Evolutionary conservation across 2,888 invertebrate genomes (phyloP), one percentile per base, ranked within the genome.

Genomic region (Troides helena): DNA sequence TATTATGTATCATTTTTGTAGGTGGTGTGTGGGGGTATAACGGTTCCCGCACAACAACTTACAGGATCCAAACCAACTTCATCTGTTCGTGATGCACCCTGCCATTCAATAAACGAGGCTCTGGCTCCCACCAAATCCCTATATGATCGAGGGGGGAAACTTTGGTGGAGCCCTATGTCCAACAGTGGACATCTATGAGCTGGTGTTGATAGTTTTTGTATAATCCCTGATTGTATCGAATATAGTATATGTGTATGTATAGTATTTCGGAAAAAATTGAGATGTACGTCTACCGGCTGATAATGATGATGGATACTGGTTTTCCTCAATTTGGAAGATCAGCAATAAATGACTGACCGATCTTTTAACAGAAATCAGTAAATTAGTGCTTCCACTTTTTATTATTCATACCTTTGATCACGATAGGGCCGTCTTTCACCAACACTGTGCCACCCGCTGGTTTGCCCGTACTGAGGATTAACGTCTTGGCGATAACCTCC

Each of bases 371-470:
- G 3, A 4, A 14, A 1, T 0, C 46, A 46, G 14, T 46, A 46
- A 8, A 46, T 46, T 46, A 46, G 14, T 46, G 10, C 46, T 46
- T 14, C 14, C 10, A 46, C 46, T 46, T 10, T 53, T n/a, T 53
- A 53, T 6, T 6, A 12, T n/a, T 53, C n/a, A 53, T 69, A 90
- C 87, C 89, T 92, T 77, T 92, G 88, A 76, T 93, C 93, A 69
- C 92, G 85, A 72, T 92, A 92, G 18, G 91, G 90, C 68, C 91
- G 78, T 58, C 90, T 79, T 63, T 88, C 90, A 0, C 89, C 89
- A 0, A 90, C 90, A 63, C 84, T 89, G 6, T 85, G 85, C 92
- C 92, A 91, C 2, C 91, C 91, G 57, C 85, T 87, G 3, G 85
- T 74, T 69, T 83, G 81, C 0, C 83, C 83, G 71, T 75, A 75